Percentiles rank a stretch among this genome's conserved stretches.
Evolutionary conservation across 2,888 invertebrate species (phyloP).

Genomic region (Trachelus iudaicus): DNA sequence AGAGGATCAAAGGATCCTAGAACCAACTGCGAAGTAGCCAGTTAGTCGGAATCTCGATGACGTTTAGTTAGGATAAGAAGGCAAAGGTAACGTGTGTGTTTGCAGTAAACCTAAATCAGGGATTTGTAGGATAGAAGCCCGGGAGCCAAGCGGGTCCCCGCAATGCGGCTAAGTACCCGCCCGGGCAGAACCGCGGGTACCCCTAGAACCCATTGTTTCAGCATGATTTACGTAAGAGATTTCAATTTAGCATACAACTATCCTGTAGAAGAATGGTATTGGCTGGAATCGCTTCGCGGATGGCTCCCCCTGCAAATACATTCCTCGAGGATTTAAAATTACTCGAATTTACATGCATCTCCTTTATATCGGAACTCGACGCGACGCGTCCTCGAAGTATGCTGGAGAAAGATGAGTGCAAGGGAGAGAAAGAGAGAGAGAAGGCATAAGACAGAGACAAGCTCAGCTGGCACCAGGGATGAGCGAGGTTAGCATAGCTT

Average conservation of each 20-base stretch:
- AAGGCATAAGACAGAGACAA: constrained; percentile 6
- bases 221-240: constrained; percentile 53
- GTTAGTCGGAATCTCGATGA: not conserved
- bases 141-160: constrained; percentile 43
- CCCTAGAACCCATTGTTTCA: constrained; percentile 44
- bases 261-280: constrained; percentile 21
- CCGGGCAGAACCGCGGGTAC: constrained; percentile 47
- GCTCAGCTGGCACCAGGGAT: not conserved
- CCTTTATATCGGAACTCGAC: constrained; percentile 15
- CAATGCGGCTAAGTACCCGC: constrained; percentile 58
- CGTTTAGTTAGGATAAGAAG: not conserved
- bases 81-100: constrained; percentile 15
- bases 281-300: constrained; percentile 15
- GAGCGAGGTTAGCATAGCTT: not conserved
- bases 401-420: not conserved
- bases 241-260: constrained; percentile 45
- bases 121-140: constrained; percentile 36
- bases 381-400: constrained; percentile 2
- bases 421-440: not conserved
- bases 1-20: not conserved
- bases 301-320: constrained; percentile 13
- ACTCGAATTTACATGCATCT: constrained; percentile 19
- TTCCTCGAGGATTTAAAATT: constrained; percentile 20
- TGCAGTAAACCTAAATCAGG: constrained; percentile 42
- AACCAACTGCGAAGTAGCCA: not conserved